Evolutionary conservation across 1,140 invertebrate species (phyloP).

Genomic region (Lethrus apterus): DNA sequence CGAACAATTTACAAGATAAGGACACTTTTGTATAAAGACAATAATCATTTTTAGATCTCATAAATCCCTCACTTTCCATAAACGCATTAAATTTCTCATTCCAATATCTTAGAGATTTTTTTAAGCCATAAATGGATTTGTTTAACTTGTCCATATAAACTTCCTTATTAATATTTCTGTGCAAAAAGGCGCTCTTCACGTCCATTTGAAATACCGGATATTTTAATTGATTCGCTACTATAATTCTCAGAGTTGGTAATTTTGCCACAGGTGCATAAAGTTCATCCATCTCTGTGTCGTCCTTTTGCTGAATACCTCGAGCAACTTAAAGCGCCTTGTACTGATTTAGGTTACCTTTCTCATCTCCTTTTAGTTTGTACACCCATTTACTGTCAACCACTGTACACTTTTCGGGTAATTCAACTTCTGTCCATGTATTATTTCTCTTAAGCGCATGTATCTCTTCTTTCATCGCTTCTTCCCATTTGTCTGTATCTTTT

Average conservation of each 20-base stretch:
- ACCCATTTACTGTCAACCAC: constrained; percentile 32
- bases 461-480: constrained; percentile 31
- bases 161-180: constrained; percentile 33
- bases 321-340: constrained; percentile 40
- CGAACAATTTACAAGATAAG: neutral
- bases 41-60: constrained; percentile 8
- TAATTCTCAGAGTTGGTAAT: constrained; percentile 26
- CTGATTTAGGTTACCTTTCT: constrained; percentile 19
- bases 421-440: constrained; percentile 28
- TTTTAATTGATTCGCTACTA: constrained; percentile 25
- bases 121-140: constrained; percentile 26
- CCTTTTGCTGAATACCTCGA: constrained; percentile 33
- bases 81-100: constrained; percentile 26
- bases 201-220: constrained; percentile 34
- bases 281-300: constrained; percentile 25
- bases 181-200: constrained; percentile 34
- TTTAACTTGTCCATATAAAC: constrained; percentile 28
- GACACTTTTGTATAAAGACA: constrained; percentile 10
- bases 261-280: constrained; percentile 35
- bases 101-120: constrained; percentile 21
- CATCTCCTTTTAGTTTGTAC: constrained; percentile 30
- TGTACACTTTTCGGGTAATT: constrained; percentile 23
- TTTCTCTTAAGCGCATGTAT: constrained; percentile 28
- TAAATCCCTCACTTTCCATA: constrained; percentile 8
- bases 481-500: constrained; percentile 25